Evolutionary conservation across 2,113 vertebrate genomes (phyloP).

Genomic region (Antigone vipio): DNA sequence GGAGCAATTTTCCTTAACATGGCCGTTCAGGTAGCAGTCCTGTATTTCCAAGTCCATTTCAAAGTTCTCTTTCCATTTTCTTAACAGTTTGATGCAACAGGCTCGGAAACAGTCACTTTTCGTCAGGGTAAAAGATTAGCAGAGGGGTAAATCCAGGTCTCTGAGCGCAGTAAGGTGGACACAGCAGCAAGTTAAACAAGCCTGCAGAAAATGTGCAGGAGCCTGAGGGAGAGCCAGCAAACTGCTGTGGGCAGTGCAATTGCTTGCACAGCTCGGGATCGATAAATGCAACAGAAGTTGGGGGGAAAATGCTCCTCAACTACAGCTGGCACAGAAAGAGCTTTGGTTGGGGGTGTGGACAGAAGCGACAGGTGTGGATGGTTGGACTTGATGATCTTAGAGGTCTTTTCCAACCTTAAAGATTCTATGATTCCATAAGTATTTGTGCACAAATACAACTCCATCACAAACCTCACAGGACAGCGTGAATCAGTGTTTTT

Average conservation of each 20-base stretch:
- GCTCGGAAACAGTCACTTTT: background rate
- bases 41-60: background rate
- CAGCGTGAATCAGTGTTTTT: accelerated
- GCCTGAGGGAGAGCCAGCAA: background rate
- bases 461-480: background rate
- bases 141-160: background rate
- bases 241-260: background rate
- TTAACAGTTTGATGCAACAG: background rate
- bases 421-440: background rate
- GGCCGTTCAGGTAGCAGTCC: background rate
- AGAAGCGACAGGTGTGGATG: background rate
- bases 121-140: background rate
- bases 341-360: background rate
- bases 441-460: background rate
- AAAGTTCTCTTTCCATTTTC: background rate
- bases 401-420: too few species aligned
- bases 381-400: too few species aligned
- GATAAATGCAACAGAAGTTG: background rate
- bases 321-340: background rate
- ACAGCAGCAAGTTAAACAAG: background rate
- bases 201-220: background rate
- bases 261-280: background rate
- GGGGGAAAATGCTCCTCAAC: background rate
- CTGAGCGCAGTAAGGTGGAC: background rate
- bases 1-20: background rate